These are phyloP conservation scores for Hippocampus guttulatus DNA, from an alignment of 2,113 vertebrate genomes.

Conservation along the genomic window DNA sequence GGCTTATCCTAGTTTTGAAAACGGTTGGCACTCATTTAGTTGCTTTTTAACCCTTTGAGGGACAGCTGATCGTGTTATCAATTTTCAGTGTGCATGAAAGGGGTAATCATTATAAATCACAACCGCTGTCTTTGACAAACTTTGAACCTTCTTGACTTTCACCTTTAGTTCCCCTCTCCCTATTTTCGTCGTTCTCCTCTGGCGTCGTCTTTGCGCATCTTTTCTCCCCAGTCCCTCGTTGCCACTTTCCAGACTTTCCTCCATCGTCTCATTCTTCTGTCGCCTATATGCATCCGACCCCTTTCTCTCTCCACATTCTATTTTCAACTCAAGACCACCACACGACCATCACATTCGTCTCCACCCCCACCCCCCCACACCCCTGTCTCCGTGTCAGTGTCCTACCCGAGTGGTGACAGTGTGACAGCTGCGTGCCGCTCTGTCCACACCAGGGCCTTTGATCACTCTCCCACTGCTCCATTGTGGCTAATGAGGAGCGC, in stretches of 20 bases:
- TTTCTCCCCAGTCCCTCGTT: background rate
- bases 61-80: too few relatives aligned
- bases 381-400: conserved; percentile 15
- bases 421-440: conserved; percentile 53
- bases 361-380: conserved; percentile 1
- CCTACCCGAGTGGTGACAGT: conserved; percentile 36
- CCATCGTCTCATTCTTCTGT: background rate
- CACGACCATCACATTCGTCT: conserved; percentile 4
- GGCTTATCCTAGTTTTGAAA: background rate
- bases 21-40: background rate
- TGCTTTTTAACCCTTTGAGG: background rate
- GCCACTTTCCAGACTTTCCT: background rate
- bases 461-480: conserved; percentile 49
- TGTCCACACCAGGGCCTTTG: conserved; percentile 42
- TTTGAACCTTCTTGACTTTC: background rate
- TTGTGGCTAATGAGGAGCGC: conserved; percentile 53
- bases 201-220: background rate
- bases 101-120: background rate
- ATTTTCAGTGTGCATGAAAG: too few relatives aligned
- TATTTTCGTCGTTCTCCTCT: background rate
- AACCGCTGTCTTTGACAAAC: background rate
- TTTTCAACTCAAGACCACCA: background rate
- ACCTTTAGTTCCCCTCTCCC: background rate
- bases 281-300: background rate
- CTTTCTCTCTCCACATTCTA: background rate